Evolutionary conservation across 2,888 invertebrate species (phyloP), one percentile per base, ranked within the genome.

Genomic region (Epistrophe grossulariae): DNA sequence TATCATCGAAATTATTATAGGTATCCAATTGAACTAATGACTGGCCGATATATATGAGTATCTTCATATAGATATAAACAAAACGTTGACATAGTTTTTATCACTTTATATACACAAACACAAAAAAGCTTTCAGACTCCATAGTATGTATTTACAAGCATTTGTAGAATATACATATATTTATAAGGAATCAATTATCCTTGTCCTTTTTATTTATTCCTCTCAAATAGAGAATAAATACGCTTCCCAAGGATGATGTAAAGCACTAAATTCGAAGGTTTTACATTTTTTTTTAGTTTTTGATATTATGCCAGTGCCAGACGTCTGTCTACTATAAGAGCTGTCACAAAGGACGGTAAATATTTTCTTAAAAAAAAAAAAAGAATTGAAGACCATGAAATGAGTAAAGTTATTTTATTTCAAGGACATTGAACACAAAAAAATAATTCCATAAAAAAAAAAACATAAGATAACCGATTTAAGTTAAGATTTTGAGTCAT

Each of bases 11-110:
- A 48, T 31, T 48, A 35, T 66, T 66, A 17, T 31, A n/a, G n/a
- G n/a, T n/a, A 48, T 45, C 48, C 66, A 66, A 66, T 66, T 66
- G 48, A 66, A 48, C 45, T 66, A 48, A 48, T 48, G n/a, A 66
- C 66, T 48, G 6, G 4, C 17, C 11, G 4, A 45, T 64, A 66
- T 3, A 17, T 6, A 59, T 35, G 5, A 4, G 5, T 5, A 31
- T 31, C n/a, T 1, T 50, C 5, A 4, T 13, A 24, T 1, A 6
- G 19, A 24, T 43, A 43, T 45, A 31, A 48, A 45, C 48, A 66
- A 66, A 24, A 31, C 15, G 48, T 48, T 66, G 66, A 66, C 66
- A 66, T 45, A 66, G 31, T 66, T 66, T 43, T 48, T 62, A 40
- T 43, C 40, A 48, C 66, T 17, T 66, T 48, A n/a, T 48, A n/a